Base-by-base conservation (phyloP, 2,888 invertebrate species). In the Epinotia ramella region DNA sequence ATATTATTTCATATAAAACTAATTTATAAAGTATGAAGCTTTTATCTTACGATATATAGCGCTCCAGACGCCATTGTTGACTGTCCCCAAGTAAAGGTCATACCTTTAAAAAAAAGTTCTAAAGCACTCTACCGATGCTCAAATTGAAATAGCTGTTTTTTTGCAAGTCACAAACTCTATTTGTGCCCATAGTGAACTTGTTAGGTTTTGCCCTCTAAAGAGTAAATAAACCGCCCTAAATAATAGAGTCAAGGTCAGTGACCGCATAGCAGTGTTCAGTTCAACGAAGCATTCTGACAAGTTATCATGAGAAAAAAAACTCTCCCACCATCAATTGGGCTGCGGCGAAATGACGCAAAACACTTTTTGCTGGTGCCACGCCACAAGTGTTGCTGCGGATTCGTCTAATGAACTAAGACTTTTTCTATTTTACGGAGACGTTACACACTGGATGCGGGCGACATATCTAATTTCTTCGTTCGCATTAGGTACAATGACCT, bases 161-260 rank as follows among this genome's bases (percentile, higher is more conserved):
- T 75, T 71, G 40, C 65, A 60, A 66, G 24, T 65, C 49, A 63
- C 44, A 40, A n/a, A 46, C 18, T 71, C 12, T 56, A 53, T 24
- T 71, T 56, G 49, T 60, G 40, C 40, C 24, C 60, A 59, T 24
- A 46, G 3, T 33, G 57, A 49, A 40, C n/a, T 56, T n/a, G 44
- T 46, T 56, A 56, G 46, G n/a, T 18, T 67, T 62, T 67, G 67
- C 59, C 62, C 40, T 63, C 76, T 11, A 67, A 62, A 2, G 53
- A 76, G 56, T 83, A 89, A 87, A 86, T 89, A 28, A 53, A 53
- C 28, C 66, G 66, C 87, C 88, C 87, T 85, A 87, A 91, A 90
- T 89, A 92, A 87, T 87, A 84, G 83, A 86, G 82, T 82, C 86
- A 89, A 89, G 93, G 94, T 94, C 94, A 93, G 92, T 82, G 94